These are phyloP conservation scores for Xenopus laevis DNA, from an alignment of 2,113 vertebrate genomes.

Conservation along the genomic window DNA sequence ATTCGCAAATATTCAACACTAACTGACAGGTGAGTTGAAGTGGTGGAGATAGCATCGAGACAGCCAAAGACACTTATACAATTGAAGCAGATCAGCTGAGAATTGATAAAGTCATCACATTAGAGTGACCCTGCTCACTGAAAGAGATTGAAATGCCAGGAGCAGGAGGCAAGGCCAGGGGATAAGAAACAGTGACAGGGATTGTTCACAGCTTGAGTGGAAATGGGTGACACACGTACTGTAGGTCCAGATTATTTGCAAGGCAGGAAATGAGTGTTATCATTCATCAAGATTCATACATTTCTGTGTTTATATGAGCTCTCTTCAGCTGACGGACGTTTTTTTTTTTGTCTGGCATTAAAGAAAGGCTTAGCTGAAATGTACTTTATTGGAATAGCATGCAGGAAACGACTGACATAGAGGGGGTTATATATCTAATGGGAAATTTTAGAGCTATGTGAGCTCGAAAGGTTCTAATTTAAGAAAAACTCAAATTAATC, in stretches of 20 bases:
- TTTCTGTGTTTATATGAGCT: not conserved
- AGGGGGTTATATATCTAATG: not conserved
- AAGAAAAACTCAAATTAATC: no score
- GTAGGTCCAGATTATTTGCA: not conserved
- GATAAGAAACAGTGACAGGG: conserved; percentile 36
- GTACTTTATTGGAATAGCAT: not conserved
- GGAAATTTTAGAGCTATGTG: no score
- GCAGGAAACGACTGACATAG: not conserved
- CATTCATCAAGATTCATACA: not conserved
- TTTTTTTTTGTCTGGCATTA: not conserved
- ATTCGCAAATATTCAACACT: conserved; percentile 39
- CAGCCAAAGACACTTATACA: conserved; percentile 40
- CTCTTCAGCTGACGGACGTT: not conserved
- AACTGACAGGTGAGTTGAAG: conserved; percentile 13
- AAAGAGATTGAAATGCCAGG: conserved; percentile 41
- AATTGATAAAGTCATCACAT: conserved; percentile 47
- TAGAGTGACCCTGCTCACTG: conserved; percentile 47
- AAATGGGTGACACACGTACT: conserved; percentile 20
- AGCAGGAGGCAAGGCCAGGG: conserved; percentile 11
- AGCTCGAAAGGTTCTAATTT: no score
- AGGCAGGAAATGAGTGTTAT: not conserved
- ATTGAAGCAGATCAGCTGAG: conserved; percentile 39
- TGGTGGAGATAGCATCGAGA: not conserved
- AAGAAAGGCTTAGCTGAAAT: not conserved
- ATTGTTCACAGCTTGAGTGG: conserved; percentile 28